A percentile compares a stretch with the other conserved stretches of the same genome.
Evolutionary conservation across 1,140 invertebrate species (phyloP).

Genomic region (Drosophila azteca): DNA sequence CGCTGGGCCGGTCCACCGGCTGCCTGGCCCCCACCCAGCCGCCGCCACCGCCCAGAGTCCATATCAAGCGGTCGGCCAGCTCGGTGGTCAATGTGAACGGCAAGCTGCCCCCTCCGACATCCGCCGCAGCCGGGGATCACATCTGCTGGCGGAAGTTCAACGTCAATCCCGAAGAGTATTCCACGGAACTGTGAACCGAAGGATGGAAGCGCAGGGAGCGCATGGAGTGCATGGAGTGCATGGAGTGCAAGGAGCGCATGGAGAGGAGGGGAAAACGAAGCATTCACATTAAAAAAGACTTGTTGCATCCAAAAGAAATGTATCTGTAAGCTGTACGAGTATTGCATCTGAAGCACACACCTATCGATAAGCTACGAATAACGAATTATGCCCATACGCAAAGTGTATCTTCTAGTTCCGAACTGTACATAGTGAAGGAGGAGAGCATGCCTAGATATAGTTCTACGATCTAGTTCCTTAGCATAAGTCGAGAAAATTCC

Average conservation of each 20-base stretch:
- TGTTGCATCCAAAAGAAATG: conserved; percentile 81
- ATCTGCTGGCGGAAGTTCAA: conserved; percentile 83
- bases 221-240: too few relatives aligned
- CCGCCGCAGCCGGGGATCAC: conserved; percentile 67
- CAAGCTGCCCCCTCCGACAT: conserved; percentile 67
- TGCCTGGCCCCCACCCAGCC: conserved; percentile 51
- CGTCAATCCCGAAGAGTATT: conserved; percentile 81
- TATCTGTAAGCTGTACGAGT: conserved; percentile 47
- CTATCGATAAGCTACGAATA: conserved; percentile 62
- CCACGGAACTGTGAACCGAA: conserved; percentile 76
- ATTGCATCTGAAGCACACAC: conserved; percentile 35
- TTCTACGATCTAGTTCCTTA: conserved; percentile 56
- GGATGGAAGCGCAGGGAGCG: background rate
- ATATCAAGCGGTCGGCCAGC: conserved; percentile 71
- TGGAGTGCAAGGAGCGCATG: too few relatives aligned
- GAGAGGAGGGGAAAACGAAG: conserved; percentile 42
- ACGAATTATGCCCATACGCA: conserved; percentile 64
- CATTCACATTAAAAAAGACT: conserved; percentile 81
- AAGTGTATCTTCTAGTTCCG: conserved; percentile 78
- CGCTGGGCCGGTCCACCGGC: conserved; percentile 68
- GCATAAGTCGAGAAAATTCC: conserved; percentile 60
- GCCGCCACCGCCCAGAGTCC: conserved; percentile 39
- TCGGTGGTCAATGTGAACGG: conserved; percentile 73
- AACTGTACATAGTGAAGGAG: conserved; percentile 58
- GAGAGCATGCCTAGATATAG: conserved; percentile 41